A percentile compares a stretch with the other conserved stretches of the same genome.
These are phyloP conservation scores for Eciton burchellii DNA, from an alignment of 1,140 invertebrate species.

Conservation along the genomic window DNA sequence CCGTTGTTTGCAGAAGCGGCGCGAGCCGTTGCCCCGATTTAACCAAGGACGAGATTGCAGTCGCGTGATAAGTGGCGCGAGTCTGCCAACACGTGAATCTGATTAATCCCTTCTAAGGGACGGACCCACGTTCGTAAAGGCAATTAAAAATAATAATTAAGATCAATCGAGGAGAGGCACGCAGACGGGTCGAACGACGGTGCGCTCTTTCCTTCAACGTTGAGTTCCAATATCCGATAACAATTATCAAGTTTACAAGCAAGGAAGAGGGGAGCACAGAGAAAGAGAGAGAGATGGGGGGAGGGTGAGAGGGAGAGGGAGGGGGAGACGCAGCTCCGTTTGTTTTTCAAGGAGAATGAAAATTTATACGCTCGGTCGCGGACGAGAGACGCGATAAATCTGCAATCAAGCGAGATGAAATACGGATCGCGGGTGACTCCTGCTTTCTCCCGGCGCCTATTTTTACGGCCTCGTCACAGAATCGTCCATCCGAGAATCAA, in stretches of 20 bases:
- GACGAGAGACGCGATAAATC: conserved; percentile 9
- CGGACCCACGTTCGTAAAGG: neutral
- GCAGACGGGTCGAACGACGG: no score
- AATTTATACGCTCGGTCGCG: neutral
- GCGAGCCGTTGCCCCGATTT: neutral
- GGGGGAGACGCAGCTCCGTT: neutral
- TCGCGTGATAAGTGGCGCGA: neutral
- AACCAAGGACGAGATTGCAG: neutral
- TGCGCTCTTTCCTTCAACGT: no score
- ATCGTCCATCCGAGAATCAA: conserved; percentile 10
- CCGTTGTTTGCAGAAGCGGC: conserved; percentile 17
- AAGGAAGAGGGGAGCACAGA: no score
- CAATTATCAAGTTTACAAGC: no score
- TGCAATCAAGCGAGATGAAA: conserved; percentile 28
- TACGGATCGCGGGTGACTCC: neutral
- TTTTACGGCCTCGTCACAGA: conserved; percentile 21
- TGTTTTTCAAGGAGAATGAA: neutral
- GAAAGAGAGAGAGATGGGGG: no score
- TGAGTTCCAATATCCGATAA: no score
- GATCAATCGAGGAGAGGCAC: neutral
- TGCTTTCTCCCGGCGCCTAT: conserved; percentile 12
- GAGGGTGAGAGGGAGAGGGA: no score
- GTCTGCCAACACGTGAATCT: no score
- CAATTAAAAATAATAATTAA: neutral
- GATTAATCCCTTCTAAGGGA: neutral